Conservation (phyloP, 1,140 invertebrate species). For the Papilio xuthus region DNA sequence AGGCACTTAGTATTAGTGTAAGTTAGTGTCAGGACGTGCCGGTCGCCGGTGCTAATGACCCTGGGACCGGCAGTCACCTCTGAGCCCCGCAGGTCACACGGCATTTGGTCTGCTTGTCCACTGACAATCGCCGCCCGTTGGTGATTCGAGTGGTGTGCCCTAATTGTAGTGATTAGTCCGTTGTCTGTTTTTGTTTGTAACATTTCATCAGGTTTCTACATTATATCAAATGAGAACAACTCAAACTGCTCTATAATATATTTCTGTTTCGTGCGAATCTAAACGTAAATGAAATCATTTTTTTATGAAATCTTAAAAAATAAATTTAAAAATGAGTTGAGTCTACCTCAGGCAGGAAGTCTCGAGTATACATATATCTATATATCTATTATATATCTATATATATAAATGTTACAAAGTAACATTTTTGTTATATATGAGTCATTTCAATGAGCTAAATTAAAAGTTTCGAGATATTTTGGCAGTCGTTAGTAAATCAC, state of each 20-base stretch:
- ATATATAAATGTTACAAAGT: neutral
- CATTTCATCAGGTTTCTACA: too few relatives aligned
- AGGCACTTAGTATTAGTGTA: neutral
- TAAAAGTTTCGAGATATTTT: constrained; percentile 6
- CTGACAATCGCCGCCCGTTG: neutral
- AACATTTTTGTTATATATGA: neutral
- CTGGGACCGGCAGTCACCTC: neutral
- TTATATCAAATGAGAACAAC: too few relatives aligned
- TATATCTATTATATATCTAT: too few relatives aligned
- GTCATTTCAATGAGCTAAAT: neutral
- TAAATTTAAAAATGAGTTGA: too few relatives aligned
- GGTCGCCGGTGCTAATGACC: neutral
- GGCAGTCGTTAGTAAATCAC: constrained; percentile 11
- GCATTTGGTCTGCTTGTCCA: neutral
- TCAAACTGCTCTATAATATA: too few relatives aligned
- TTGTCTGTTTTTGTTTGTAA: neutral
- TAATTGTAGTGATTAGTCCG: neutral
- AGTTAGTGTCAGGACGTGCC: neutral
- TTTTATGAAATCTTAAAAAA: too few relatives aligned
- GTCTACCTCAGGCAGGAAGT: too few relatives aligned
- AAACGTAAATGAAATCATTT: too few relatives aligned
- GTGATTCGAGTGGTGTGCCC: neutral
- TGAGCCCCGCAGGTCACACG: neutral
- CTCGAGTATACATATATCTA: too few relatives aligned
- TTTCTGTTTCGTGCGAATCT: too few relatives aligned